Base-by-base conservation (phyloP, 2,797 vertebrate species). In the Nyctalus aviator region DNA sequence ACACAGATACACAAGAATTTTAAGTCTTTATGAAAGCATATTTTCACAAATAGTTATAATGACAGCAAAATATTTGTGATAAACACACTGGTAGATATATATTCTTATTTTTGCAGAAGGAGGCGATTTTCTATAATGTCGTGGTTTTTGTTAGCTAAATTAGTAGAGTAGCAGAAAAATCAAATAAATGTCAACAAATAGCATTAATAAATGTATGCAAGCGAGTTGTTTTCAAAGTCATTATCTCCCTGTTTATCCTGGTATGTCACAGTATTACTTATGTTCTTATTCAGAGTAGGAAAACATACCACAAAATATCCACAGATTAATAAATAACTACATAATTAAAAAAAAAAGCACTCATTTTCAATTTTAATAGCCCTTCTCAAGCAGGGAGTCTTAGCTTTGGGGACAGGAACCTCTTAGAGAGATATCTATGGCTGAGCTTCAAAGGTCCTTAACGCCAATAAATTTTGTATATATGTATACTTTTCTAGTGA, bases 131-230 rank as follows among this genome's bases (percentile, higher is more conserved):
- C 46, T 53, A 64, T 0, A 55, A 23, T 50, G 83, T 62, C 48
- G 71, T 11, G 44, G 9, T 44, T 44, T 48, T 64, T 72, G 73
- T 55, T 9, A 85, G 59, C 18, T 75, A 95, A 92, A 90, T 84
- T 57, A 94, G 25, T 13, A 5, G 6, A 93, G 37, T 75, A 87
- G 5, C 62, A 79, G 66, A 89, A 96, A 95, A 92, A 53, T 37
- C 41, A 94, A 93, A 2, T 64, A 68, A 86, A 46, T 76, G 59
- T 57, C 35, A 88, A 81, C 25, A 62, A 84, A 46, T 8, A 93
- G 35, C 41, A 93, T 37, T 68, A 88, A 84, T 46, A 94, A 90
- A 87, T 13, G 10, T 66, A 66, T 30, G 8, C 79, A 76, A 90
- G 8, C 44, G 13, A 87, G 30, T 27, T 78, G 37, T 82, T 92